Evolutionary conservation across 1,140 invertebrate genomes (phyloP), one percentile per base, ranked within the genome.

Genomic region (Oncopodura yosiiana): DNA sequence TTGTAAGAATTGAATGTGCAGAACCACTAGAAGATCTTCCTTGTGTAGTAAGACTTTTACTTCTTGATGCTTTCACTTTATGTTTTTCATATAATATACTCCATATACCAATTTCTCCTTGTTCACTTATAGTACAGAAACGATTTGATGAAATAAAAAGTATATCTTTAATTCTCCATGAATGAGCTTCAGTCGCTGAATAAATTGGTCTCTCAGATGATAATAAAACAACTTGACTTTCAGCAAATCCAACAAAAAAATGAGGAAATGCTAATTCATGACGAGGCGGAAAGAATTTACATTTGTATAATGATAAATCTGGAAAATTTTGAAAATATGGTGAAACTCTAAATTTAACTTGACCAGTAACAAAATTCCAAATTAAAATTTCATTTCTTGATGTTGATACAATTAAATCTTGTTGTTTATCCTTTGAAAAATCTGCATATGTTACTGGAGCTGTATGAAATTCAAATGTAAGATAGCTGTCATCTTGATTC

Each of bases 101-200:
- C 60, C 60, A 62, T 2, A 62, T 4, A 3, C 56, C 56, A 18
- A 62, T 53, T 37, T 62, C 60, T n/a, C n/a, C n/a, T 43, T 58
- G 50, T 51, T 62, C 60, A 36, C 56, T 55, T 8, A 62, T 49
- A 21, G 53, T 52, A 27, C 51, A 55, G 43, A 62, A 55, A 11
- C 30, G 18, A 26, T 43, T 38, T 18, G n/a, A 6, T 16, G 44
- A 27, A 29, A 44, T 27, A 26, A 52, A 56, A 3, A 62, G 34
- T 3, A 62, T 12, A 21, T 42, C 41, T 11, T 58, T 49, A 3
- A 62, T 58, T n/a, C 45, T 53, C 60, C 55, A 52, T 19, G 21
- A 29, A 21, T 58, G 51, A 30, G 29, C 60, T 32, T 55, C 48
- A 19, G 56, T 43, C 11, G 36, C 44, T 3, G 29, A 11, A 24